phyloP scores from a whole-genome alignment of 2,113 vertebrate species.

The Clarias gariepinus region DNA sequence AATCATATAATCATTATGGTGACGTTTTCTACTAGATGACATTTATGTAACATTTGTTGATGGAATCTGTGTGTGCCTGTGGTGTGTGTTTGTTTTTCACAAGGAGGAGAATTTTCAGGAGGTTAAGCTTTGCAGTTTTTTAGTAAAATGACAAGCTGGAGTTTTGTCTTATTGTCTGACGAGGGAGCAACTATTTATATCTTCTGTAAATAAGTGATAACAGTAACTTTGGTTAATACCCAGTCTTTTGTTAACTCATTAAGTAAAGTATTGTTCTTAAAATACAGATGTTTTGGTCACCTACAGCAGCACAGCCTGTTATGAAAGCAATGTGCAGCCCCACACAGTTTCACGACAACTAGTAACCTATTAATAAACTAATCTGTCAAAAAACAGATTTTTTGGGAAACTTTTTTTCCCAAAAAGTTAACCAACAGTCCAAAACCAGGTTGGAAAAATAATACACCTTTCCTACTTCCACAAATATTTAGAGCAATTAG shows the following conservation, averaged over 20 bases:
- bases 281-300: no score
- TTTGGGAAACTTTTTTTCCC: no score
- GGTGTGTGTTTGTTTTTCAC: neutral
- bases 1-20: neutral
- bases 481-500: no score
- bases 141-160: neutral
- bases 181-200: neutral
- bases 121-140: neutral
- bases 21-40: neutral
- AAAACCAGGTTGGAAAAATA: neutral
- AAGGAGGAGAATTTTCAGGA: neutral
- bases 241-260: no score
- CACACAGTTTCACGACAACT: neutral
- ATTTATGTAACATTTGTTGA: neutral
- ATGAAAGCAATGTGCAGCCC: neutral
- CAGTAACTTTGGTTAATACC: neutral
- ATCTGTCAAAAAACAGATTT: no score
- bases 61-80: neutral
- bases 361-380: neutral
- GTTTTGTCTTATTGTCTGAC: neutral
- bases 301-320: neutral
- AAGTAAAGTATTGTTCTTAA: no score
- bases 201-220: neutral
- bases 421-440: neutral
- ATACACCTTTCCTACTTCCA: no score